A percentile compares a stretch with the other conserved stretches of the same genome.
phyloP scores from a whole-genome alignment of 2,113 vertebrate species.

The Felis chaus region DNA sequence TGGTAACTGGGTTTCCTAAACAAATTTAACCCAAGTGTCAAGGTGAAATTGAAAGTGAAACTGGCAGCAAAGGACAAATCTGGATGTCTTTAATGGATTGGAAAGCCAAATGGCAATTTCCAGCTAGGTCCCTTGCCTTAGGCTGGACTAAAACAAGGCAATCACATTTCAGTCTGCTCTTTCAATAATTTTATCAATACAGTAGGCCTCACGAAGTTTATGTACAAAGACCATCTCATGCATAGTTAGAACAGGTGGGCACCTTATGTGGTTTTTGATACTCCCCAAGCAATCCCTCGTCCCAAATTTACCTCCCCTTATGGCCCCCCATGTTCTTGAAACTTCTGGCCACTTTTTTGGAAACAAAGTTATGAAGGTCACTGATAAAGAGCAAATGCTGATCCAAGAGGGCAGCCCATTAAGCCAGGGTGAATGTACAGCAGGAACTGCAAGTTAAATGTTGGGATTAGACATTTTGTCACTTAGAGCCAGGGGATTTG shows the following conservation, averaged over 20 bases:
- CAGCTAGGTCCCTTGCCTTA: constrained; percentile 32
- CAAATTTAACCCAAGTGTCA: constrained; percentile 70
- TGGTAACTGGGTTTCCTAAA: constrained; percentile 70
- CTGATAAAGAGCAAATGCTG: not conserved
- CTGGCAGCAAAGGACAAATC: constrained; percentile 65
- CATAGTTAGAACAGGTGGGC: not conserved
- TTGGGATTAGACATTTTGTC: not conserved
- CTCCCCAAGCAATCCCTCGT: not conserved
- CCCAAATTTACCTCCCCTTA: not conserved
- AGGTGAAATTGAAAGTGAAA: constrained; percentile 74
- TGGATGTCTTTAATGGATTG: constrained; percentile 55
- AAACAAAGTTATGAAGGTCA: not conserved
- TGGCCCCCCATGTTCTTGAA: not conserved
- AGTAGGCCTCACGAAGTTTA: not conserved
- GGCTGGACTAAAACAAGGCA: constrained; percentile 57
- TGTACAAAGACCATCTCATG: not conserved
- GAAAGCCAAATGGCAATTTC: constrained; percentile 69
- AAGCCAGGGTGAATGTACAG: not conserved
- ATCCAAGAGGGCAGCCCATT: not conserved
- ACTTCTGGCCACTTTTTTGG: not conserved
- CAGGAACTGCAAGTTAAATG: not conserved
- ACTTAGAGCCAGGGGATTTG: not conserved
- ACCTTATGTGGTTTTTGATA: not conserved
- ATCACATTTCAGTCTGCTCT: constrained; percentile 54
- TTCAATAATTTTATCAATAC: constrained; percentile 64